phyloP scores from a whole-genome alignment of 2,888 invertebrate genomes.

The Hypena proboscidalis region DNA sequence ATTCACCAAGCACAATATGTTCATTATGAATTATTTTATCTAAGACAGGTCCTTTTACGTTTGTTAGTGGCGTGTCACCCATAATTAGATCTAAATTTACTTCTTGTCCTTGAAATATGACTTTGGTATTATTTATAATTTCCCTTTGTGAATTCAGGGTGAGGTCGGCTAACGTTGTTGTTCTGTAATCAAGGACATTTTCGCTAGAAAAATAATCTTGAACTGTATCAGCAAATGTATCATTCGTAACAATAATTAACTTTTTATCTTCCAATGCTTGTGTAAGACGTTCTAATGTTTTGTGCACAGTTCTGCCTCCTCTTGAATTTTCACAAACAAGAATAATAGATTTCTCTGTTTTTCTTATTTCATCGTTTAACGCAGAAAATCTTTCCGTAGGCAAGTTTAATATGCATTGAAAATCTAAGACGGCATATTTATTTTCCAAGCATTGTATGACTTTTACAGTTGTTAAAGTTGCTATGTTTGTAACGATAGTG shows the following conservation, averaged over 20 bases:
- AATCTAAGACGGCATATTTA: slow-evolving; percentile 1
- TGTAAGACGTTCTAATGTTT: slow-evolving; percentile 1
- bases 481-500: slow-evolving; percentile 12
- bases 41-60: slow-evolving; percentile 14
- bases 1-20: slow-evolving; percentile 14
- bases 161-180: slow-evolving; percentile 8
- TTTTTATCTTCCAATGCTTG: slow-evolving; percentile 1
- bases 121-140: slow-evolving; percentile 7
- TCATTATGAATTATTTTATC: slow-evolving; percentile 14
- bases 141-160: slow-evolving; percentile 7
- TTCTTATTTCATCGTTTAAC: not conserved
- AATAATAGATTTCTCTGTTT: slow-evolving; percentile 3
- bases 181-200: slow-evolving; percentile 1
- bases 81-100: slow-evolving; percentile 7
- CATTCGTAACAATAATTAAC: slow-evolving; percentile 4
- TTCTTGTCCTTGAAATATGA: slow-evolving; percentile 19
- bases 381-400: not conserved
- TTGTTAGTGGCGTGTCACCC: slow-evolving; percentile 3
- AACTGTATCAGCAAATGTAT: not conserved
- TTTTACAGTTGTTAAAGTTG: slow-evolving; percentile 15
- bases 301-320: not conserved
- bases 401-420: slow-evolving; percentile 1
- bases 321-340: slow-evolving; percentile 2
- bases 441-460: slow-evolving; percentile 9
- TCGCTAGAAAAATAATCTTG: slow-evolving; percentile 6